These are phyloP conservation scores for Lutjanus campechanus DNA, from an alignment of 2,797 vertebrate genomes.

Conservation along the genomic window DNA sequence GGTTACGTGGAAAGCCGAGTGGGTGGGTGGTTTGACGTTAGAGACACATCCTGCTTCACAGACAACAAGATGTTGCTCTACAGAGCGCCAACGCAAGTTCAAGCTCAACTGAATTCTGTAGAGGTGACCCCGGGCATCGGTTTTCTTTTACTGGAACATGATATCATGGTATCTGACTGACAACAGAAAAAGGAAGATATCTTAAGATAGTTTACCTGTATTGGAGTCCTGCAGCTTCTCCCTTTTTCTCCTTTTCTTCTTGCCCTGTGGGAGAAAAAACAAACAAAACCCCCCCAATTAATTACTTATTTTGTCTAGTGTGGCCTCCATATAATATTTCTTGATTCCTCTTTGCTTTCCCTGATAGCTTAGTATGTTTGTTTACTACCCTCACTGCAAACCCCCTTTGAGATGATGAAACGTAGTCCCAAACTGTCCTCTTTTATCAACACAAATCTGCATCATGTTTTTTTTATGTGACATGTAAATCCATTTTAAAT, in stretches of 20 bases:
- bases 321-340: neutral
- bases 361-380: neutral
- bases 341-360: constrained; percentile 20
- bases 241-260: constrained; percentile 97
- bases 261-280: constrained; percentile 87
- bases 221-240: constrained; percentile 97
- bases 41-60: constrained; percentile 67
- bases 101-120: constrained; percentile 19
- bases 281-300: constrained; percentile 41
- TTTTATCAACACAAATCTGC: constrained; percentile 17
- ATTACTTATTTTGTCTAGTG: constrained; percentile 9
- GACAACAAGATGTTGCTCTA: constrained; percentile 8
- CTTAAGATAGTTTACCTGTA: constrained; percentile 86
- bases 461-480: neutral
- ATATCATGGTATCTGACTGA: neutral
- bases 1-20: constrained; percentile 69
- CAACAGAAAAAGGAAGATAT: neutral
- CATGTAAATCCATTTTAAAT: constrained; percentile 1
- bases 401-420: neutral
- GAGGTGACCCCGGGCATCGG: constrained; percentile 3
- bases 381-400: neutral
- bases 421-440: neutral
- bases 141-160: neutral
- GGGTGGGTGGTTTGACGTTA: constrained; percentile 72
- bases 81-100: constrained; percentile 52